These are phyloP conservation scores for Channa argus DNA, from an alignment of 2,113 vertebrate species.

Conservation along the genomic window DNA sequence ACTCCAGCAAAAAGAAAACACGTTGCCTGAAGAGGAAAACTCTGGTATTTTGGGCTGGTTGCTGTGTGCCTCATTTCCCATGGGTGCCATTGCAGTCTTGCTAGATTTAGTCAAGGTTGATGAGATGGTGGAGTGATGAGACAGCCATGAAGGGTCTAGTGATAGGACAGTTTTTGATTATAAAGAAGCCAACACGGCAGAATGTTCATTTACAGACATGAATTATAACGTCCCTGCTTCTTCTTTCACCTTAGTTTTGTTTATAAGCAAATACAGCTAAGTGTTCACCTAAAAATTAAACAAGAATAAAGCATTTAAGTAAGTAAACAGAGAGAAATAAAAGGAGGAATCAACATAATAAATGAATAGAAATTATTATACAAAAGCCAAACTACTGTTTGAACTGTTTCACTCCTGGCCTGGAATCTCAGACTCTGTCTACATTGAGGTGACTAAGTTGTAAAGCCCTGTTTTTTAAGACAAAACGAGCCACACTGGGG, in stretches of 20 bases:
- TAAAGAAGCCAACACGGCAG: neutral
- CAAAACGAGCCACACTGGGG: neutral
- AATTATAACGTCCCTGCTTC: neutral
- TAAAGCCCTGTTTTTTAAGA: too few relatives aligned
- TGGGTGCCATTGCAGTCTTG: neutral
- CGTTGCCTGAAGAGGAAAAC: neutral
- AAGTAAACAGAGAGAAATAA: too few relatives aligned
- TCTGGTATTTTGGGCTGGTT: constrained; percentile 7
- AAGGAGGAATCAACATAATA: too few relatives aligned
- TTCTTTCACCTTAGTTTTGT: neutral
- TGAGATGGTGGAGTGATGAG: neutral
- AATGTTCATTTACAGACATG: neutral
- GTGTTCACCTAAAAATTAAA: too few relatives aligned
- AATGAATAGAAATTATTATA: too few relatives aligned
- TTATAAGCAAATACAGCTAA: too few relatives aligned
- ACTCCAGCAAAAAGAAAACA: constrained; percentile 28
- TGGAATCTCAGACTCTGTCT: neutral
- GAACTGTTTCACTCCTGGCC: neutral
- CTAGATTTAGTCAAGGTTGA: constrained; percentile 5
- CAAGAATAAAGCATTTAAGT: too few relatives aligned
- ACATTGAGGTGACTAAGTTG: too few relatives aligned
- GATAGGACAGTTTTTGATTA: neutral
- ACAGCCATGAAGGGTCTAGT: neutral
- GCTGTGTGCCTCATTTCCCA: neutral
- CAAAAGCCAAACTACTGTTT: too few relatives aligned